These are phyloP conservation scores for Atrichornis clamosus DNA, from an alignment of 2,113 vertebrate species.

Conservation along the genomic window DNA sequence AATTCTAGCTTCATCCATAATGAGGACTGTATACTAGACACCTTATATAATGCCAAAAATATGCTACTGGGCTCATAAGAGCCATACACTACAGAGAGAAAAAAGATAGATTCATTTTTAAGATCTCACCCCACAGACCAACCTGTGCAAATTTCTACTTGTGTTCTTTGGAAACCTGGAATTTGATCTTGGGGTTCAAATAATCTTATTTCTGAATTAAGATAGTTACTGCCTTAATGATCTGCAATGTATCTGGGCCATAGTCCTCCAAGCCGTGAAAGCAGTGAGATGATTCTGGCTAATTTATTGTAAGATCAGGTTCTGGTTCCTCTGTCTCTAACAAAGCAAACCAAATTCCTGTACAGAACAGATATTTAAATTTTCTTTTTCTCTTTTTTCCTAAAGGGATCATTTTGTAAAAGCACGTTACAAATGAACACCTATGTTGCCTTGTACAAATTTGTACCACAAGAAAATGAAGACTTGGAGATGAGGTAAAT, in stretches of 20 bases:
- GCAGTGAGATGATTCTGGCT: background rate
- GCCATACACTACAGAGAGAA: background rate
- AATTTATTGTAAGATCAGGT: background rate
- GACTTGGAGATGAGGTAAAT: slow-evolving; percentile 94
- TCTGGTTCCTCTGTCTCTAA: background rate
- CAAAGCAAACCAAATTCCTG: background rate
- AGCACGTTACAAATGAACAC: slow-evolving; percentile 84
- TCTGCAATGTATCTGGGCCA: background rate
- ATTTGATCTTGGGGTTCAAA: background rate
- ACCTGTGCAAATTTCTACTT: background rate
- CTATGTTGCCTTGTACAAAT: slow-evolving; percentile 95
- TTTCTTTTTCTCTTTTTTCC: background rate
- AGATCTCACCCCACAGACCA: background rate
- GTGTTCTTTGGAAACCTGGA: background rate
- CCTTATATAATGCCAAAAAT: background rate
- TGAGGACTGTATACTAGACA: background rate
- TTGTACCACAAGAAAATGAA: slow-evolving; percentile 88
- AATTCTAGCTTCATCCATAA: background rate
- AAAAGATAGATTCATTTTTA: background rate
- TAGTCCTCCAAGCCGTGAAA: background rate
- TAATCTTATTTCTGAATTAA: background rate
- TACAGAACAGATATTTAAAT: background rate
- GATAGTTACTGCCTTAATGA: background rate
- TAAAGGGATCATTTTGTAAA: slow-evolving; percentile 76
- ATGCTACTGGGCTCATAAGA: background rate